These are phyloP conservation scores for Conomelus anceps DNA, from an alignment of 2,888 invertebrate genomes.

Conservation along the genomic window DNA sequence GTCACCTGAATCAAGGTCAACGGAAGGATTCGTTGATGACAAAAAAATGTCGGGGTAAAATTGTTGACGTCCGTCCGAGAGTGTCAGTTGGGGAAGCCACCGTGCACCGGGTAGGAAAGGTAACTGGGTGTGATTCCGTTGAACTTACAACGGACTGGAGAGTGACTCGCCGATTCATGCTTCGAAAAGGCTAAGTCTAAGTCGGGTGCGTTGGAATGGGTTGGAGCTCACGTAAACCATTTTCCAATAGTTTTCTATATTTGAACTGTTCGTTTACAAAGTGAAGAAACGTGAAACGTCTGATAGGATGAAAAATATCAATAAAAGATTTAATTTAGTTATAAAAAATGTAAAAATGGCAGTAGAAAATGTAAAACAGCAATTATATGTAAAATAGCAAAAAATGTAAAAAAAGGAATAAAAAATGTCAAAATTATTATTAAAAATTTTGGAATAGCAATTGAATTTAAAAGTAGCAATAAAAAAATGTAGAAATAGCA, in stretches of 20 bases:
- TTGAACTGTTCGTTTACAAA: too few species aligned
- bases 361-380: too few species aligned
- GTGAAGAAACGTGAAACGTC: too few species aligned
- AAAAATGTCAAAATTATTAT: too few species aligned
- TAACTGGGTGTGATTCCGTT: background rate
- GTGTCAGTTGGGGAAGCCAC: background rate
- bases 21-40: background rate
- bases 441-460: too few species aligned
- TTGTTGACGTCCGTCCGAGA: background rate
- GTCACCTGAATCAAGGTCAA: background rate
- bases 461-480: too few species aligned
- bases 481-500: too few species aligned
- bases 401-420: too few species aligned
- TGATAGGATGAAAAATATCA: background rate
- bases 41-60: background rate
- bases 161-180: background rate
- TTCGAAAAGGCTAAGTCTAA: too few species aligned
- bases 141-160: background rate
- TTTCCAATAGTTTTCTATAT: background rate
- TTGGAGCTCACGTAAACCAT: background rate
- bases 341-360: too few species aligned
- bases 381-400: too few species aligned
- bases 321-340: too few species aligned
- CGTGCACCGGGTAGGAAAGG: background rate
- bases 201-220: background rate